phyloP scores from a whole-genome alignment of 1,140 invertebrate genomes.

The Drosophila bocqueti region DNA sequence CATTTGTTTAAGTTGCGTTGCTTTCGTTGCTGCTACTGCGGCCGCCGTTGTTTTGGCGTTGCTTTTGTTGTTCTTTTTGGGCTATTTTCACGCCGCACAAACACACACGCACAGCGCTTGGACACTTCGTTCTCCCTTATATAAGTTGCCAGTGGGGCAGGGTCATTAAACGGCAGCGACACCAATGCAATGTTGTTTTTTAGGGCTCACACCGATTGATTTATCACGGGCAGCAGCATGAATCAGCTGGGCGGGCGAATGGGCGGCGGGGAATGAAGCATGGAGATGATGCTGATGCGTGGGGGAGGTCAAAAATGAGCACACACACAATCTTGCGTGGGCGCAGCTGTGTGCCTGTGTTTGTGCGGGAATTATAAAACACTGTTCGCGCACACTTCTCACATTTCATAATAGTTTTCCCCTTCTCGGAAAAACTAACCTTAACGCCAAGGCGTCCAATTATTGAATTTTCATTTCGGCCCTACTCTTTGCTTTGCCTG shows the following conservation, averaged over 20 bases:
- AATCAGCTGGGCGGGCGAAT: constrained; percentile 62
- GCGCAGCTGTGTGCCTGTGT: constrained; percentile 43
- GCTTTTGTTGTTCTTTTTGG: constrained; percentile 45
- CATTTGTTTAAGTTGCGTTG: constrained; percentile 70
- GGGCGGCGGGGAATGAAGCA: neutral
- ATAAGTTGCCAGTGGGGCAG: constrained; percentile 78
- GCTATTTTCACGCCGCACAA: constrained; percentile 65
- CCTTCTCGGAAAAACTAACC: constrained; percentile 58
- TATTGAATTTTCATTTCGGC: constrained; percentile 79
- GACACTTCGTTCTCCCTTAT: constrained; percentile 54
- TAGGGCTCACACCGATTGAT: constrained; percentile 39
- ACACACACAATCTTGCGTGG: constrained; percentile 50
- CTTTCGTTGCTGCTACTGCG: constrained; percentile 31
- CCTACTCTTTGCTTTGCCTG: constrained; percentile 16
- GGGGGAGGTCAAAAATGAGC: constrained; percentile 72
- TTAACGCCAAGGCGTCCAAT: constrained; percentile 48
- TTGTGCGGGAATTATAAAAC: constrained; percentile 69
- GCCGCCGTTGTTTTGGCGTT: constrained; percentile 53
- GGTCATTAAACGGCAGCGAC: constrained; percentile 78
- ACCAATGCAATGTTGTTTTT: constrained; percentile 47
- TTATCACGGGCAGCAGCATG: constrained; percentile 52
- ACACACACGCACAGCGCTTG: constrained; percentile 29
- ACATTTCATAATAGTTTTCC: constrained; percentile 67
- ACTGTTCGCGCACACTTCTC: constrained; percentile 49
- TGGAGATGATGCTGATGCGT: constrained; percentile 47